Percentiles rank a stretch among this genome's conserved stretches.
Evolutionary conservation across 30 jellyfish, hydroid and myxozoan genomes (phyloP).

Genomic region (Hydractinia symbiolongicarpus): DNA sequence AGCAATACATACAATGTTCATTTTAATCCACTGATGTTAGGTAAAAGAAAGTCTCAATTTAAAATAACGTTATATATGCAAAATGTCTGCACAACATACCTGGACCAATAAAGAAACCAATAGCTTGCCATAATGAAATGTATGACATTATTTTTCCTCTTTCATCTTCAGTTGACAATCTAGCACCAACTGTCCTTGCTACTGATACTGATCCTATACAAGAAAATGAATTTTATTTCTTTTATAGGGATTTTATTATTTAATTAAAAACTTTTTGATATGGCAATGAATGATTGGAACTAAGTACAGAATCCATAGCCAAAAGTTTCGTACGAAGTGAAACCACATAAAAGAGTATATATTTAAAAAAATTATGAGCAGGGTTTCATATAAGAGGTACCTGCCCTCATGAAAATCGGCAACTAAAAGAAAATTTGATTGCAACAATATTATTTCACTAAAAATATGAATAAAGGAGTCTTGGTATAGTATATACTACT

Average conservation of each 20-base stretch:
- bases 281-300: background rate
- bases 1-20: too few relatives aligned
- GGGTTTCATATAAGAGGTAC: too few relatives aligned
- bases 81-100: constrained; percentile 39
- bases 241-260: background rate
- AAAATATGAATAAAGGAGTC: too few relatives aligned
- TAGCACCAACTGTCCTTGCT: constrained; percentile 56
- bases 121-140: constrained; percentile 39
- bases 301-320: background rate
- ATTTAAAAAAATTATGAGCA: too few relatives aligned
- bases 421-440: too few relatives aligned
- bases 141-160: constrained; percentile 40
- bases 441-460: too few relatives aligned
- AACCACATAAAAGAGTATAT: too few relatives aligned
- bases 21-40: too few relatives aligned
- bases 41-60: too few relatives aligned
- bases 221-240: too few relatives aligned
- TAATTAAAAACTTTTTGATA: background rate
- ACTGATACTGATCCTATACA: constrained; percentile 44
- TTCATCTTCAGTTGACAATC: constrained; percentile 44
- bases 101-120: constrained; percentile 65
- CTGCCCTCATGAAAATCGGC: too few relatives aligned
- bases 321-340: background rate
- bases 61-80: background rate
- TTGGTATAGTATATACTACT: too few relatives aligned